Conservation (phyloP, 2,888 invertebrate genomes). For the Stratiomys singularior region DNA sequence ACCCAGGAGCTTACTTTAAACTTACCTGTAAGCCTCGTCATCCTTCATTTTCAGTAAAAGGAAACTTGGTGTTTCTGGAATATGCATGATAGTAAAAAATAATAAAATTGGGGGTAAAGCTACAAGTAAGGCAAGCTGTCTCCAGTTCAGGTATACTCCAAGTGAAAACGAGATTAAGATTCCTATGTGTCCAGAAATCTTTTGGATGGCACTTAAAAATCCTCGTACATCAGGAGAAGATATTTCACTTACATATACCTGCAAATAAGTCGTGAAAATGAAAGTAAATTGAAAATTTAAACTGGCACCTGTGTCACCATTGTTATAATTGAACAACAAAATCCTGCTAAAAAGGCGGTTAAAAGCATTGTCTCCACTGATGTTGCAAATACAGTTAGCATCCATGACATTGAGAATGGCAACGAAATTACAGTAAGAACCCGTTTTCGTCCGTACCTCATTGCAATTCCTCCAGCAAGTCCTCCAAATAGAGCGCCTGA, state of each 20-base stretch:
- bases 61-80: conserved; percentile 91
- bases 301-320: conserved; percentile 76
- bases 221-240: conserved; percentile 88
- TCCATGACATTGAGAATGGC: conserved; percentile 83
- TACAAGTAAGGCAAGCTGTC: conserved; percentile 83
- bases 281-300: background rate
- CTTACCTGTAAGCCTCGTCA: conserved; percentile 71
- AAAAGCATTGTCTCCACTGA: conserved; percentile 83
- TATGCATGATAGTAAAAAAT: conserved; percentile 78
- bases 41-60: conserved; percentile 81
- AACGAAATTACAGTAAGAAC: conserved; percentile 77
- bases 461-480: conserved; percentile 77
- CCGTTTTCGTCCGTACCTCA: conserved; percentile 76
- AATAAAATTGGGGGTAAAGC: conserved; percentile 81
- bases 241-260: conserved; percentile 92
- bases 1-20: too few species aligned
- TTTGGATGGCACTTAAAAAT: conserved; percentile 85
- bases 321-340: conserved; percentile 81
- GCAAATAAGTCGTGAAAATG: conserved; percentile 54
- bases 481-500: conserved; percentile 78
- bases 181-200: conserved; percentile 86
- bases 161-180: conserved; percentile 85
- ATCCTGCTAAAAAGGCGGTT: conserved; percentile 86
- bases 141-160: conserved; percentile 86
- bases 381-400: conserved; percentile 80